Evolutionary conservation across 2,113 vertebrate genomes (phyloP).

Genomic region (Catharus bicknelli): DNA sequence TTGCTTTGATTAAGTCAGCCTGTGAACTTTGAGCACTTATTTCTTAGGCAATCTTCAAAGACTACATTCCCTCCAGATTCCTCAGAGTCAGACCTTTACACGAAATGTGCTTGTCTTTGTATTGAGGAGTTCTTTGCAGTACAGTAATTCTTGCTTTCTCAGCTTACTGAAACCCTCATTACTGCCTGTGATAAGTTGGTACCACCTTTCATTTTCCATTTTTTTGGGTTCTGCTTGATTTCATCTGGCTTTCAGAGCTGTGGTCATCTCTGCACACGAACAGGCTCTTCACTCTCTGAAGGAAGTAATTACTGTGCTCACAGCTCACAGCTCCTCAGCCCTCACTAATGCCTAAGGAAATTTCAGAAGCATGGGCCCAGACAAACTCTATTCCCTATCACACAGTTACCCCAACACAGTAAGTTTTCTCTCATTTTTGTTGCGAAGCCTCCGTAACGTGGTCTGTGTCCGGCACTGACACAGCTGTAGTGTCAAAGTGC

Average conservation of each 20-base stretch:
- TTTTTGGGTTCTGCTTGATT: background rate
- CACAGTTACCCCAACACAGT: background rate
- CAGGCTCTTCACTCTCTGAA: background rate
- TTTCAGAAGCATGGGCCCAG: background rate
- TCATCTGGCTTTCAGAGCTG: background rate
- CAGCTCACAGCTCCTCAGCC: background rate
- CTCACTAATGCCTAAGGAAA: background rate
- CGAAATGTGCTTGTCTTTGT: background rate
- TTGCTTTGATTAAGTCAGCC: constrained; percentile 19
- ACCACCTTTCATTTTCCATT: background rate
- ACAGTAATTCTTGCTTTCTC: background rate
- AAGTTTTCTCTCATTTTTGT: background rate
- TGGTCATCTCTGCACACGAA: background rate
- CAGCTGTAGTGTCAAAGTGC: constrained; percentile 49
- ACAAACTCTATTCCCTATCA: background rate
- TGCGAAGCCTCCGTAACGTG: accelerated
- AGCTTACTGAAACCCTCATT: background rate
- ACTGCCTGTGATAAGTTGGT: background rate
- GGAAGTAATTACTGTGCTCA: background rate
- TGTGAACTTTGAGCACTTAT: background rate
- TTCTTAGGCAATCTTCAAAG: constrained; percentile 16
- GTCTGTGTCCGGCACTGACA: background rate
- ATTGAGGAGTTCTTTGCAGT: background rate
- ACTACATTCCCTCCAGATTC: background rate
- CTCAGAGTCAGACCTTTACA: background rate